phyloP scores from a whole-genome alignment of 2,113 vertebrate species.

The Microcebus jonahi region DNA sequence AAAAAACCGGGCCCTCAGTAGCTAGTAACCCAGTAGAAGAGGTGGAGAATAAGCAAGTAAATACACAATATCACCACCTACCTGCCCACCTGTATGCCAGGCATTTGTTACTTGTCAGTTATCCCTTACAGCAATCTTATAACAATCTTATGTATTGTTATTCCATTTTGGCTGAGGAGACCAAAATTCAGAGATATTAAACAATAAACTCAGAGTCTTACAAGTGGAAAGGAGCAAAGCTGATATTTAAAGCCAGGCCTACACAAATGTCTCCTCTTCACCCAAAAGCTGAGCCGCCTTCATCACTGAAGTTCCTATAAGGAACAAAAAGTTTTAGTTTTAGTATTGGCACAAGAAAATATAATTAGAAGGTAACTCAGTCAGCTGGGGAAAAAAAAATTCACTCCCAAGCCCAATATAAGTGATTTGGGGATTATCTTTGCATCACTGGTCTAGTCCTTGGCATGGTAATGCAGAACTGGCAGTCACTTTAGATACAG shows the following conservation, averaged over 20 bases:
- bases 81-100: background rate
- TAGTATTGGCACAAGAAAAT: slow-evolving; percentile 28
- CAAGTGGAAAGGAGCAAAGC: slow-evolving; percentile 1
- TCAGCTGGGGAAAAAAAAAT: background rate
- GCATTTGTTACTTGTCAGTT: background rate
- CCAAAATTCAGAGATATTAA: background rate
- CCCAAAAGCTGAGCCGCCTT: background rate
- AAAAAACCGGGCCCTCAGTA: background rate
- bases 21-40: background rate
- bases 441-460: background rate
- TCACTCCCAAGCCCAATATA: background rate
- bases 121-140: background rate
- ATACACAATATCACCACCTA: background rate
- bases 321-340: slow-evolving; percentile 25
- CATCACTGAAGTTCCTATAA: background rate
- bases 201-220: background rate
- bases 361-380: slow-evolving; percentile 30
- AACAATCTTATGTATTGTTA: background rate
- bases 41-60: background rate
- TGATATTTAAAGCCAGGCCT: background rate
- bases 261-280: background rate
- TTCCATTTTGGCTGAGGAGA: background rate
- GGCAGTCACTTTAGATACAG: background rate
- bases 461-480: background rate
- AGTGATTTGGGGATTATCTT: background rate